Evolutionary conservation across 2,888 invertebrate species (phyloP), one percentile per base, ranked within the genome.

Genomic region (Volucella inflata): DNA sequence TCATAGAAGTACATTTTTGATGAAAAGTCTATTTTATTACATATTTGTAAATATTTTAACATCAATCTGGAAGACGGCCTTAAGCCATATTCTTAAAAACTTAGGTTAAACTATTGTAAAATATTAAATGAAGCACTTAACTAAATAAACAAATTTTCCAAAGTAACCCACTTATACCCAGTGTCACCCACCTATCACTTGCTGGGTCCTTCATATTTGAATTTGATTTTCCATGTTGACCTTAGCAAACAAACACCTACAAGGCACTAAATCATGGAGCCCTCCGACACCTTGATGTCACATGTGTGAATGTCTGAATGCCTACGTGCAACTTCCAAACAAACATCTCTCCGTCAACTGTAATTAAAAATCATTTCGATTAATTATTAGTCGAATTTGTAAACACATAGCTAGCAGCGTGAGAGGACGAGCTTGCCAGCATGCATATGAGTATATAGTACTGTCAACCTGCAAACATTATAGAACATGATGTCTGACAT

Each of bases 301-400:
- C 4, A 21, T 10, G 40, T 57, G 48, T 38, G n/a, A n/a, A n/a
- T n/a, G 57, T 8, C 12, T 11, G 38, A 16, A 60, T 60, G 17
- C 44, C 4, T 11, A 17, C 12, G 48, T 40, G 30, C 16, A 44
- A 16, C 36, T 44, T 42, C 53, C 30, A 30, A 6, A 30, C 30
- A 30, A 30, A 30, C 30, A 30, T 30, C 6, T 46, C n/a, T 67
- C 51, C 60, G 60, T 17, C 46, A 14, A 1, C 6, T 48, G 62
- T 70, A 70, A 68, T 77, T 68, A 68, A 77, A 77, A 77, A 60
- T 62, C n/a, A 76, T 76, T 76, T 76, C 60, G 46, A 68, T 76
- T 76, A 76, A 60, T 76, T 76, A 76, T 76, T 76, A 68, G 21
- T 68, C 46, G 30, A 53, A 40, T 40, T 30, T 30, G 62, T 53